Conservation (phyloP, 2,888 invertebrate genomes). For the Phyto melanocephala region DNA sequence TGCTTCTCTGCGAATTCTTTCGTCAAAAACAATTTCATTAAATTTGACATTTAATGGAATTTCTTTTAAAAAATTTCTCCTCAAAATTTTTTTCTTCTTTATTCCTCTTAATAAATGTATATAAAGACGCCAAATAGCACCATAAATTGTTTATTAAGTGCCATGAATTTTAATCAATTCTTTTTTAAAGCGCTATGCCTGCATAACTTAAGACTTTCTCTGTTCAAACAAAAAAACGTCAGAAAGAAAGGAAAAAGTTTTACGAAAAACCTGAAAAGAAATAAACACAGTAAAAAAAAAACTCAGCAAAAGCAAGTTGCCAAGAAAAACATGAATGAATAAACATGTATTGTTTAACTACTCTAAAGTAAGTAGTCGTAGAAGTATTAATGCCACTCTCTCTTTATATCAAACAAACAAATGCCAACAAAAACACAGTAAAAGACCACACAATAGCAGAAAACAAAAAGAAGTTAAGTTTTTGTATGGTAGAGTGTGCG, state of each 20-base stretch:
- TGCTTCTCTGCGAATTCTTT: too few relatives aligned
- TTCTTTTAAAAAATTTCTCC: too few relatives aligned
- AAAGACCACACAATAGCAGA: background rate
- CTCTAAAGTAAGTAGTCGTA: conserved; percentile 10
- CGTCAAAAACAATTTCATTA: too few relatives aligned
- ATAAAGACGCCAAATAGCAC: too few relatives aligned
- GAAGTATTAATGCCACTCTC: background rate
- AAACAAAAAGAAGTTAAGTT: conserved; percentile 15
- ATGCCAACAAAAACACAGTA: background rate
- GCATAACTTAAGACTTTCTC: background rate
- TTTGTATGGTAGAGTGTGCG: too few relatives aligned
- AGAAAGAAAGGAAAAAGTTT: background rate
- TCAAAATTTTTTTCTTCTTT: too few relatives aligned
- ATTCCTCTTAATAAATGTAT: too few relatives aligned
- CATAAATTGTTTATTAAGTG: background rate
- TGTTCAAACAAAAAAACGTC: background rate
- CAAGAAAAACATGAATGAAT: background rate
- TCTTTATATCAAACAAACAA: background rate
- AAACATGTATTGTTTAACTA: conserved; percentile 39
- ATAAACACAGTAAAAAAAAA: conserved; percentile 25
- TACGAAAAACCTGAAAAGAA: background rate
- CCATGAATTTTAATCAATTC: background rate
- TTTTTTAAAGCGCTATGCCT: background rate
- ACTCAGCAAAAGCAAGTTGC: conserved; percentile 6
- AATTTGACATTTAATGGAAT: too few relatives aligned